These are phyloP conservation scores for Girardia tigrina DNA, from an alignment of 2,888 invertebrate genomes.

Conservation along the genomic window DNA sequence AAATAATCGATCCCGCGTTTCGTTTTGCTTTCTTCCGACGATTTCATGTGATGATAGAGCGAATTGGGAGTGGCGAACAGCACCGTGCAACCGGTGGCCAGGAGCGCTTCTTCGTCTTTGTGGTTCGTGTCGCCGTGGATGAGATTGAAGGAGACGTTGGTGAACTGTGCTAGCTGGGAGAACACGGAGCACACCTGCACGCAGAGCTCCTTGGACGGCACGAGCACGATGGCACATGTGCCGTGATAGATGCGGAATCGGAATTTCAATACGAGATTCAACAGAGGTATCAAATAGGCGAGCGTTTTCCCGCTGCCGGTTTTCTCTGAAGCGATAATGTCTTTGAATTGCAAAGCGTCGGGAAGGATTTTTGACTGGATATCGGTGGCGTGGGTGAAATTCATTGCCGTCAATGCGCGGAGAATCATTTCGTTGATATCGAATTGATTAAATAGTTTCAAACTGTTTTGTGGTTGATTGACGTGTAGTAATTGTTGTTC, in stretches of 20 bases:
- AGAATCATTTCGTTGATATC: neutral
- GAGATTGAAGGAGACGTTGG: neutral
- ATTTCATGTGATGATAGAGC: neutral
- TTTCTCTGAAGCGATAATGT: conserved; percentile 6
- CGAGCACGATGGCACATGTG: neutral
- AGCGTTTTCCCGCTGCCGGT: neutral
- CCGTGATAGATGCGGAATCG: neutral
- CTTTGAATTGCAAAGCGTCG: neutral
- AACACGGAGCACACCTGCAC: neutral
- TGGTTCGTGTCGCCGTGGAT: neutral
- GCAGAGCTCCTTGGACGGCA: neutral
- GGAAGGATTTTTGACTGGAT: neutral
- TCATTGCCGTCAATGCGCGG: neutral
- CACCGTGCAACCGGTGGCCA: neutral
- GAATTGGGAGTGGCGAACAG: neutral
- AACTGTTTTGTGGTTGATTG: too few species aligned
- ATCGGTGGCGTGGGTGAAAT: neutral
- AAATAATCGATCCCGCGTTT: neutral
- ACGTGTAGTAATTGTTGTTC: neutral
- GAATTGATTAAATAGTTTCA: neutral
- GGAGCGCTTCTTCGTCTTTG: neutral
- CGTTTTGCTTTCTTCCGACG: neutral
- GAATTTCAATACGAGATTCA: neutral
- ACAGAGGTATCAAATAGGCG: neutral
- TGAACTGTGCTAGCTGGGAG: neutral